Conservation (phyloP, 2,113 vertebrate genomes). For the Oxygymnocypris stewartii region DNA sequence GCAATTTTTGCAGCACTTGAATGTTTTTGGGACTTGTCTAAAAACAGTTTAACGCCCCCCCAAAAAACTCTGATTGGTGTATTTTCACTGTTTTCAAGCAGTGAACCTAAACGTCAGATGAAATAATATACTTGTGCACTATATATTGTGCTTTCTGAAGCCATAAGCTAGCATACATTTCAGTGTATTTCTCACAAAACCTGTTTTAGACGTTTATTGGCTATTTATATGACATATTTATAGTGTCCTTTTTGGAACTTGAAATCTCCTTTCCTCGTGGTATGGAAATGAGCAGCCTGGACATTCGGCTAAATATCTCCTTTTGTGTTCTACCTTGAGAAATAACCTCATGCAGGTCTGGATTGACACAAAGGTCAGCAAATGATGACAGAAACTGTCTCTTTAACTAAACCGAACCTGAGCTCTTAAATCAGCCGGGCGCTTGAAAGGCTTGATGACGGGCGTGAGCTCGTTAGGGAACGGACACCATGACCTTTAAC, state of each 20-base stretch:
- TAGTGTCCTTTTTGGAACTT: not conserved
- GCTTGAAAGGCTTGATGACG: not conserved
- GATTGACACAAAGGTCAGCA: not conserved
- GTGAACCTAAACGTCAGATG: not conserved
- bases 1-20: too few species aligned
- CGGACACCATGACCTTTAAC: conserved; percentile 14
- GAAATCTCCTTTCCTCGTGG: not conserved
- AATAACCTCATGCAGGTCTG: not conserved
- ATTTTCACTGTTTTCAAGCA: too few species aligned
- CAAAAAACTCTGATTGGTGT: too few species aligned
- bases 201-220: not conserved
- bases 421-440: not conserved
- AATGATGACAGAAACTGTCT: not conserved
- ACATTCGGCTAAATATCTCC: not conserved
- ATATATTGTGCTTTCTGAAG: not conserved
- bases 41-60: too few species aligned
- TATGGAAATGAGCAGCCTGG: not conserved
- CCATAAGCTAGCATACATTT: not conserved
- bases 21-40: too few species aligned
- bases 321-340: not conserved
- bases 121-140: not conserved
- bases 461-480: not conserved
- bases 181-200: not conserved
- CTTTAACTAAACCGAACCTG: not conserved
- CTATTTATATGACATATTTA: not conserved